phyloP scores from a whole-genome alignment of 2,113 vertebrate species.

The Chaetops frenatus region DNA sequence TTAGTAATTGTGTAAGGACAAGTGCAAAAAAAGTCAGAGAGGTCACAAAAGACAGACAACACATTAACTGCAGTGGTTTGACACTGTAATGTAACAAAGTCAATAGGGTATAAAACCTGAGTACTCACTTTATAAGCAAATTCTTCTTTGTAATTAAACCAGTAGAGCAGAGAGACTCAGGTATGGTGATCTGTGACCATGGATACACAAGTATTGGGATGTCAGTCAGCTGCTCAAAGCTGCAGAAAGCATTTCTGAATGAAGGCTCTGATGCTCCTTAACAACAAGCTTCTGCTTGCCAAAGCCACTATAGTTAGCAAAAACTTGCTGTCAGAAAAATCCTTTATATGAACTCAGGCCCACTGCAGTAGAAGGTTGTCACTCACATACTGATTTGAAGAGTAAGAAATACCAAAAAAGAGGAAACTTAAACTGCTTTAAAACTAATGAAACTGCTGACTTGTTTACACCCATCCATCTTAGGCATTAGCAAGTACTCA shows the following conservation, averaged over 20 bases:
- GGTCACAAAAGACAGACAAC: background rate
- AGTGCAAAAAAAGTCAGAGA: background rate
- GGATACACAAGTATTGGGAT: background rate
- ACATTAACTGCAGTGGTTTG: background rate
- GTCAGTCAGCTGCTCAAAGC: background rate
- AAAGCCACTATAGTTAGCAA: background rate
- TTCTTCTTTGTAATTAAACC: constrained; percentile 42
- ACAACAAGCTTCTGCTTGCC: background rate
- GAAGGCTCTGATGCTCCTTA: background rate
- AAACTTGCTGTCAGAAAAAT: background rate
- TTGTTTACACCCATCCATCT: background rate
- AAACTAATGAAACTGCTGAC: background rate
- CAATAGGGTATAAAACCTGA: constrained; percentile 24
- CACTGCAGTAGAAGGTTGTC: background rate
- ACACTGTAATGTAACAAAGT: background rate
- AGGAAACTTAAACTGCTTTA: background rate
- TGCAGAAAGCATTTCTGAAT: background rate
- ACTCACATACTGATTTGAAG: background rate
- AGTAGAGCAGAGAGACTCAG: constrained; percentile 9
- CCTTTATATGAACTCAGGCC: background rate
- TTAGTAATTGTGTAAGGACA: background rate
- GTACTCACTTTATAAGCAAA: constrained; percentile 32
- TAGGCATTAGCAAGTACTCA: background rate
- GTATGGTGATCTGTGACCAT: background rate
- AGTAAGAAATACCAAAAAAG: background rate